phyloP scores from a whole-genome alignment of 2,113 vertebrate genomes.

The Taxidea taxus region DNA sequence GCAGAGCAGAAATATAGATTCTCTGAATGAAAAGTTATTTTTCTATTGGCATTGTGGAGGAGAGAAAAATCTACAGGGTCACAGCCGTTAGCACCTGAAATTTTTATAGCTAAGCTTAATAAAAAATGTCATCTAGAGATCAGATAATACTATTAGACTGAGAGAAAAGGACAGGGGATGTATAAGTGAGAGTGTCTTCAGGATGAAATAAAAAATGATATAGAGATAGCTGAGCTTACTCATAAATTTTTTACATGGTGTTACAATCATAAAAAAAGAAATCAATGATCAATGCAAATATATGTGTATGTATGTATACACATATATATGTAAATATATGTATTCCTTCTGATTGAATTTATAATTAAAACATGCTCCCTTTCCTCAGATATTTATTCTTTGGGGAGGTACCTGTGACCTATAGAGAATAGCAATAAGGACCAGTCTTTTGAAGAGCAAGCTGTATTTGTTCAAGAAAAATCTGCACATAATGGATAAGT shows the following conservation, averaged over 20 bases:
- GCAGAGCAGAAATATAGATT: slow-evolving; percentile 40
- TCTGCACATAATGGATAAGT: not conserved
- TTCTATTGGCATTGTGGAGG: not conserved
- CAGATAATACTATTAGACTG: not conserved
- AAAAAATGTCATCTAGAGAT: slow-evolving; percentile 22
- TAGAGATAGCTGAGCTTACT: not conserved
- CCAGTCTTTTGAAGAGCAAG: not conserved
- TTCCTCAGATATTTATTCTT: not conserved
- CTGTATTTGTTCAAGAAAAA: not conserved
- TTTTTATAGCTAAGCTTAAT: slow-evolving; percentile 55
- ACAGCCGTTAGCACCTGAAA: slow-evolving; percentile 51
- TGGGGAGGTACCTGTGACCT: not conserved
- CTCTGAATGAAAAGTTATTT: slow-evolving; percentile 46
- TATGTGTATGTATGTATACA: not conserved
- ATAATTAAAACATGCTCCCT: not conserved
- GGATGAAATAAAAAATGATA: slow-evolving; percentile 18
- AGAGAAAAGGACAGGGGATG: not conserved
- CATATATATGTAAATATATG: not conserved
- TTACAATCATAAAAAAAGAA: not conserved
- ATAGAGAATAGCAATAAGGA: not conserved
- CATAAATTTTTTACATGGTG: not conserved
- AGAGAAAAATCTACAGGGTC: slow-evolving; percentile 41
- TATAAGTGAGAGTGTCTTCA: not conserved
- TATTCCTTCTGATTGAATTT: not conserved
- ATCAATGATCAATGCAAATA: not conserved